phyloP scores from a whole-genome alignment of 2,797 vertebrate genomes.

The Dromococcyx pavoninus region DNA sequence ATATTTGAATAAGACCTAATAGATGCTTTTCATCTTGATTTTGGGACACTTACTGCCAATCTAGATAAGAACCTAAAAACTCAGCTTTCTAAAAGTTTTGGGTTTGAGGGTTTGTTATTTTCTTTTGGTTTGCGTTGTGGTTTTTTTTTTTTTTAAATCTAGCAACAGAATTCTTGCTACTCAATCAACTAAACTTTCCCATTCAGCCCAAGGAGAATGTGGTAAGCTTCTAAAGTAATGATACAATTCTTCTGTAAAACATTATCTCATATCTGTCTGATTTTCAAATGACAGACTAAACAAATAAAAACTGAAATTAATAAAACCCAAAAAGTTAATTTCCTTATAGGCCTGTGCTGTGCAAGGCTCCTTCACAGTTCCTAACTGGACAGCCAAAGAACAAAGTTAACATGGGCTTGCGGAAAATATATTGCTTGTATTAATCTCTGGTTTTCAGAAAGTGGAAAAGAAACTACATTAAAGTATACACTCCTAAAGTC shows the following conservation, averaged over 20 bases:
- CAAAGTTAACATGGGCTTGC: not conserved
- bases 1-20: not conserved
- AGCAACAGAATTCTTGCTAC: not conserved
- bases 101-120: not conserved
- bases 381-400: not conserved
- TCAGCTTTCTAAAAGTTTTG: not conserved
- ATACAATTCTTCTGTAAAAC: not conserved
- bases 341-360: not conserved
- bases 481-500: not conserved
- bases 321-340: not conserved
- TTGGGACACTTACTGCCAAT: not conserved
- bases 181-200: not conserved
- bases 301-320: not conserved
- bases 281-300: not conserved
- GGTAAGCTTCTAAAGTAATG: not conserved
- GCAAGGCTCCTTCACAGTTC: not conserved
- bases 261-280: not conserved
- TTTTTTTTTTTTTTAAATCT: not conserved
- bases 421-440: not conserved
- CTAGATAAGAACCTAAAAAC: not conserved
- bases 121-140: too few relatives aligned
- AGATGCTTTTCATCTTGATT: not conserved
- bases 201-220: not conserved
- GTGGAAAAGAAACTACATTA: conserved; percentile 10
- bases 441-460: not conserved